Base-by-base conservation (phyloP, 2,113 vertebrate genomes). In the Onychostoma macrolepis region DNA sequence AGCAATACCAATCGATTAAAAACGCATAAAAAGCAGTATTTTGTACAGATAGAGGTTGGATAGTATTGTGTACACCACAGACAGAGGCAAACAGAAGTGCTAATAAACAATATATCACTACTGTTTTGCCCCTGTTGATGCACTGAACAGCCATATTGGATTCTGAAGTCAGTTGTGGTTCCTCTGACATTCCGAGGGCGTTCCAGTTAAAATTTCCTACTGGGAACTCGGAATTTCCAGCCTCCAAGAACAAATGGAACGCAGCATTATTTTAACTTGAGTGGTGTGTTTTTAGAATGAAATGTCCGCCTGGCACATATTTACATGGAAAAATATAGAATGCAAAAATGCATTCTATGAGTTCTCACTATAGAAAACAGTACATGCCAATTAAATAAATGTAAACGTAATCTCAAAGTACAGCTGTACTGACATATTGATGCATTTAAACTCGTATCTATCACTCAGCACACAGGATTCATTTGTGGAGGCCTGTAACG, bases 401-500 rank as follows among this genome's bases (percentile, higher is more conserved):
- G 19, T n/a, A 76, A 76, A 45, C 6, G 4, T 26, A 45, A 76
- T 48, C 2, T 41, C 3, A 24, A 36, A 58, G 33, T 26, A 36
- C 53, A 38, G 78, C 53, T n/a, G 77, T 8, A 58, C 30, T 80
- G 53, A 61, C 19, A 38, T 36, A 61, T 38, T n/a, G 21, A 38
- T n/a, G 8, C 13, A 45, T 75, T 45, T 45, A 75, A 45, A 41
- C 33, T 38, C 21, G 7, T 13, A n/a, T 80, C 24, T 26, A 50
- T 61, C 78, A 61, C 21, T 80, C 53, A 80, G 53, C 19, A 61
- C 78, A 24, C 33, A n/a, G 33, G 19, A 56, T 56, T 79, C 76
- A 9, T 80, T 58, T 80, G 24, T 8, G 41, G 41, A 3, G 41
- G 13, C 74, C 74, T 26, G 74, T 15, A 56, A 79, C 7, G 4